phyloP scores from a whole-genome alignment of 2,797 vertebrate species.

The Lithobates sylvaticus region DNA sequence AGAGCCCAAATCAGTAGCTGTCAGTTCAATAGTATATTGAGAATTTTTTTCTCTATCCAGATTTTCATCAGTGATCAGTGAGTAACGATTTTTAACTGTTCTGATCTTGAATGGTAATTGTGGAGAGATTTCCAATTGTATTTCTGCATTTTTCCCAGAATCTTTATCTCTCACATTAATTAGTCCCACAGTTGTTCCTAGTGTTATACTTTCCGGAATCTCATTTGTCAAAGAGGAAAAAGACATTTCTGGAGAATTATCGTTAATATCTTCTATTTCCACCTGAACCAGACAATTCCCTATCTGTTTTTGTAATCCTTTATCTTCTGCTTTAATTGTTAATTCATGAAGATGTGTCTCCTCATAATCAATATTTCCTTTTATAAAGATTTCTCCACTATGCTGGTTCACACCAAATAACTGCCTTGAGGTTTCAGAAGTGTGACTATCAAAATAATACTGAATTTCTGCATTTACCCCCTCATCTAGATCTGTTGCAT shows the following conservation, averaged over 20 bases:
- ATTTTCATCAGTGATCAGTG: slow-evolving; percentile 80
- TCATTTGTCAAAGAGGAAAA: slow-evolving; percentile 86
- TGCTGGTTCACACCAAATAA: slow-evolving; percentile 63
- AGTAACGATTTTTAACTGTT: slow-evolving; percentile 87
- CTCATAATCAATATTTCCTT: slow-evolving; percentile 69
- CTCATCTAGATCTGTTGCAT: slow-evolving; percentile 68
- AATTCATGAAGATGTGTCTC: slow-evolving; percentile 61
- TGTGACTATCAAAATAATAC: slow-evolving; percentile 38
- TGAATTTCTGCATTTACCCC: slow-evolving; percentile 66
- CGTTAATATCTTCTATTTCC: slow-evolving; percentile 88
- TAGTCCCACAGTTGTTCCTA: slow-evolving; percentile 86
- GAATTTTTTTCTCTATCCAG: slow-evolving; percentile 87
- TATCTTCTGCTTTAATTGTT: slow-evolving; percentile 82
- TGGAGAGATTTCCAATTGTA: slow-evolving; percentile 81
- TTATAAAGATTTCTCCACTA: slow-evolving; percentile 68
- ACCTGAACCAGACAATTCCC: slow-evolving; percentile 91
- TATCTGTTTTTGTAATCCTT: slow-evolving; percentile 89
- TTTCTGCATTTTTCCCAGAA: slow-evolving; percentile 85
- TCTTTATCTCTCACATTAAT: slow-evolving; percentile 89
- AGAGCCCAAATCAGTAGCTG: slow-evolving; percentile 85
- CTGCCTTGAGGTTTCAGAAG: neutral
- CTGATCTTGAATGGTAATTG: slow-evolving; percentile 87
- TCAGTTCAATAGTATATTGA: slow-evolving; percentile 85
- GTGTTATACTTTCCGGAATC: slow-evolving; percentile 84
- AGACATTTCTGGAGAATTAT: slow-evolving; percentile 89